phyloP scores from a whole-genome alignment of 2,113 vertebrate species.

The Lanius ludovicianus region DNA sequence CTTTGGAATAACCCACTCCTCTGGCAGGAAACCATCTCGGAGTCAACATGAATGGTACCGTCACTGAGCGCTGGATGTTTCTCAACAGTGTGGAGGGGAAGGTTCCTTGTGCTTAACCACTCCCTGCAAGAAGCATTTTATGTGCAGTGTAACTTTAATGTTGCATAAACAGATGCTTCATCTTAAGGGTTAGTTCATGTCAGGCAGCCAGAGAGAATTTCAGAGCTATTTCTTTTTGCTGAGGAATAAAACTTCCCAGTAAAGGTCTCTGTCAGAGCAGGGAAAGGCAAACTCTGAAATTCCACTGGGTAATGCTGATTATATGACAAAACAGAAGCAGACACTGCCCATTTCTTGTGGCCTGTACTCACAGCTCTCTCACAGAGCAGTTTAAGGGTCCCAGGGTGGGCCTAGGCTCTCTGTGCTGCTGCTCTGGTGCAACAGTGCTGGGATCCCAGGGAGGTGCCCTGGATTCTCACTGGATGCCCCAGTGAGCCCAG shows the following conservation, averaged over 20 bases:
- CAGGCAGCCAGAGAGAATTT: neutral
- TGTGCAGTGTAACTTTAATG: neutral
- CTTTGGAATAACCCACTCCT: neutral
- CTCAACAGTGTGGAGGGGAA: neutral
- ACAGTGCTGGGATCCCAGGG: neutral
- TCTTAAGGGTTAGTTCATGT: neutral
- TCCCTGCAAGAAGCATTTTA: neutral
- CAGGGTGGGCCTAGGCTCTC: neutral
- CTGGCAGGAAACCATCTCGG: neutral
- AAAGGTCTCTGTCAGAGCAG: neutral
- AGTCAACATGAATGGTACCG: fast-evolving
- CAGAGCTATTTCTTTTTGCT: neutral
- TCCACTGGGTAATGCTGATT: fast-evolving
- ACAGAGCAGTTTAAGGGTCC: fast-evolving
- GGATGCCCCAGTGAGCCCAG: neutral
- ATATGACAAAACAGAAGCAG: fast-evolving
- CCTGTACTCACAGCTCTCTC: neutral
- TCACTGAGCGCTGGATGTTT: fast-evolving
- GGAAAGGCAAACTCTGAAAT: neutral
- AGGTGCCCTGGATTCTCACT: fast-evolving
- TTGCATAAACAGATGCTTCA: too few species aligned
- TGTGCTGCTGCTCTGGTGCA: neutral
- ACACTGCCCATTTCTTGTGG: fast-evolving
- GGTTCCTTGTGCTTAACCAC: neutral
- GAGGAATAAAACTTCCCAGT: neutral